These are phyloP conservation scores for Serranus cabrilla DNA, from an alignment of 2,797 vertebrate genomes.

Conservation along the genomic window DNA sequence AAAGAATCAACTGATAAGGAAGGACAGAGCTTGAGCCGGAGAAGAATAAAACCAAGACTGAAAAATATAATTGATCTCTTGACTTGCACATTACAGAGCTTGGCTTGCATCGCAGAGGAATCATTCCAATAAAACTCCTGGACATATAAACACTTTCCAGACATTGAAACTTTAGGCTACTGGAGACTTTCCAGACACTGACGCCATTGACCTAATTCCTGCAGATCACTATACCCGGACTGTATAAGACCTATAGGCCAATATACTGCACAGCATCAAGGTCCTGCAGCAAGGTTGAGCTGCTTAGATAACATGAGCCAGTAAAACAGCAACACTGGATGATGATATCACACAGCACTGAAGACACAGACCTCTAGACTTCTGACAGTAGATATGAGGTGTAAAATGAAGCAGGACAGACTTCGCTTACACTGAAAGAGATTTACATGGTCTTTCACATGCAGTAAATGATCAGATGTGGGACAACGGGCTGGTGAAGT, in stretches of 20 bases:
- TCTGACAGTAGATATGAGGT: neutral
- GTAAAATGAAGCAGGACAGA: neutral
- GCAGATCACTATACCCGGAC: constrained; percentile 41
- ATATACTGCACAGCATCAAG: constrained; percentile 28
- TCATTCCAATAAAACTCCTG: constrained; percentile 37
- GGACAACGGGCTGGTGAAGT: too few species aligned
- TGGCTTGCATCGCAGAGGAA: constrained; percentile 19
- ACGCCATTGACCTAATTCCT: constrained; percentile 75
- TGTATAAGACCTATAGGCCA: constrained; percentile 41
- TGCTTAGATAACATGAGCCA: neutral
- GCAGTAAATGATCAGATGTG: neutral
- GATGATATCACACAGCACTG: neutral
- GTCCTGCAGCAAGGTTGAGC: neutral
- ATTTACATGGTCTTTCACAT: neutral
- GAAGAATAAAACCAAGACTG: neutral
- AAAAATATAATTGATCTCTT: constrained; percentile 4
- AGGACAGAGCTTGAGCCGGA: neutral
- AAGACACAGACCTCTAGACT: neutral
- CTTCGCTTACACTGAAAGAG: neutral
- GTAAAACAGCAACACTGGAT: neutral
- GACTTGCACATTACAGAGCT: constrained; percentile 38
- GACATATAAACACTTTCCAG: constrained; percentile 68
- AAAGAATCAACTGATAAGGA: neutral
- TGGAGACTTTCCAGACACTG: constrained; percentile 76
- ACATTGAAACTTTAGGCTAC: constrained; percentile 62